Conservation (phyloP, 2,113 vertebrate genomes). For the Anas platyrhynchos region DNA sequence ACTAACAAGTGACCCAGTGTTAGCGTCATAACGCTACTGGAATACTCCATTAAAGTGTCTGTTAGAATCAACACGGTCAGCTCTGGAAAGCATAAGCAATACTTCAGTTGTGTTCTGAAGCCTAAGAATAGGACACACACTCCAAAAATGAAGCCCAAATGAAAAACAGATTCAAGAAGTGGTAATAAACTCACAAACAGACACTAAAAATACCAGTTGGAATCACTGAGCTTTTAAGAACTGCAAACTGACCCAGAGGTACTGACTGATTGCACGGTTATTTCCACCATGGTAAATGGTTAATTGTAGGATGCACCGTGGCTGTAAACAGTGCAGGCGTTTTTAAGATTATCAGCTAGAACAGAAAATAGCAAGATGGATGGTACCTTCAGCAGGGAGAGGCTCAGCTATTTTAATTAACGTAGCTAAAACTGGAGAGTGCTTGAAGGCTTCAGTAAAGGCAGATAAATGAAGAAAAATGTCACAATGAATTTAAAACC, state of each 20-base stretch:
- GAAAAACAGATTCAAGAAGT: background rate
- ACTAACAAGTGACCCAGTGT: background rate
- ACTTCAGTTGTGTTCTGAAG: background rate
- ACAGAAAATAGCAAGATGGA: background rate
- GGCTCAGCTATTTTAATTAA: background rate
- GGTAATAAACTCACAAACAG: background rate
- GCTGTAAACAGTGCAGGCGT: background rate
- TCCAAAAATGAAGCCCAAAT: background rate
- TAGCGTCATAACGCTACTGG: background rate
- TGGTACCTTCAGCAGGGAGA: background rate
- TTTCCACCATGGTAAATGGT: background rate
- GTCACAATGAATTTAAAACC: background rate
- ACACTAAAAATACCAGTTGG: background rate
- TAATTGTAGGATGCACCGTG: background rate
- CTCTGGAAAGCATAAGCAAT: background rate
- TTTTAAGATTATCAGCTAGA: background rate
- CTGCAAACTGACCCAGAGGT: background rate
- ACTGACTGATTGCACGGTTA: background rate
- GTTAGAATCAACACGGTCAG: background rate
- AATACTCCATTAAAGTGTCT: background rate
- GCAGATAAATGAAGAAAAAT: background rate
- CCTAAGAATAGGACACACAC: background rate
- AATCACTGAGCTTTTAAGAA: background rate
- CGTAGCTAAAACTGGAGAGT: background rate
- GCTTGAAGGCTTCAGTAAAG: background rate